phyloP scores from a whole-genome alignment of 2,797 vertebrate species.

The Danionella dracula region DNA sequence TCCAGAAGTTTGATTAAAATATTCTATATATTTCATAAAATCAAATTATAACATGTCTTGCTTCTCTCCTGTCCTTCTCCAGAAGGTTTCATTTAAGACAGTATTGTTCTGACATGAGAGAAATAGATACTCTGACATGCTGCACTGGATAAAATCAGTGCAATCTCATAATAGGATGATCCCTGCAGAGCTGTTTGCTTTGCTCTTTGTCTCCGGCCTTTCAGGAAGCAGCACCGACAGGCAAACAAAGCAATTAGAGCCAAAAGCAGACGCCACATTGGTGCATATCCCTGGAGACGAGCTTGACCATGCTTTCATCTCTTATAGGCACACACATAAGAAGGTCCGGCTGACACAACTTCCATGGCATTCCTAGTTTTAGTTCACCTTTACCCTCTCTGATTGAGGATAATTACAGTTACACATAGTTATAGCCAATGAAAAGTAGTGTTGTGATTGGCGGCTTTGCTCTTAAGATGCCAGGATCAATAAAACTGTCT shows the following conservation, averaged over 20 bases:
- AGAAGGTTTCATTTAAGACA: not conserved
- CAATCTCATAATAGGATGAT: slow-evolving; percentile 12
- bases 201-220: slow-evolving; percentile 28
- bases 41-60: not conserved
- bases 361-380: not conserved
- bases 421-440: slow-evolving; percentile 13
- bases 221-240: slow-evolving; percentile 33
- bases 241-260: slow-evolving; percentile 45
- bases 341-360: not conserved
- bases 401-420: no score
- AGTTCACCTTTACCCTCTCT: not conserved
- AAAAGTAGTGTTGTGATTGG: slow-evolving; percentile 5
- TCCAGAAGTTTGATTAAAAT: no score
- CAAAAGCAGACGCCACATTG: slow-evolving; percentile 33
- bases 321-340: not conserved
- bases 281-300: slow-evolving; percentile 32
- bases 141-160: slow-evolving; percentile 19
- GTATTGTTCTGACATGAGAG: not conserved
- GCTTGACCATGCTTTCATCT: slow-evolving; percentile 16
- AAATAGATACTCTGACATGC: not conserved
- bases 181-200: slow-evolving; percentile 24
- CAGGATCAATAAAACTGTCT: slow-evolving; percentile 38
- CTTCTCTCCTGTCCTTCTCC: not conserved
- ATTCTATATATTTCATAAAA: not conserved
- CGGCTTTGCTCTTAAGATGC: slow-evolving; percentile 22